phyloP scores from a whole-genome alignment of 2,888 invertebrate species.

The Amphipoea oculea region DNA sequence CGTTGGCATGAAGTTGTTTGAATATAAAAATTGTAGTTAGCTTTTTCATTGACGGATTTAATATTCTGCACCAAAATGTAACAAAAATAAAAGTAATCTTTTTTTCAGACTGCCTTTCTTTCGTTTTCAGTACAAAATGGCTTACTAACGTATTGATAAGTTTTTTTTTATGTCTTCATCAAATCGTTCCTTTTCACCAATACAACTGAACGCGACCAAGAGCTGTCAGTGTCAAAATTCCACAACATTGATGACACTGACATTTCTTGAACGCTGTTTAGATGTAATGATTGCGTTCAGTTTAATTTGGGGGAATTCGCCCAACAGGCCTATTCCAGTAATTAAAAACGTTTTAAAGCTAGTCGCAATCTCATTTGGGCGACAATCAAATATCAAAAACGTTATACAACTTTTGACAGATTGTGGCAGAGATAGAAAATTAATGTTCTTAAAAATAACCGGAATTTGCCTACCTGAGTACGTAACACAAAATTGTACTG shows the following conservation, averaged over 20 bases:
- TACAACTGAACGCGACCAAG: not conserved
- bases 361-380: too few species aligned
- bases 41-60: too few species aligned
- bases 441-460: too few species aligned
- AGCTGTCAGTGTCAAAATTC: not conserved
- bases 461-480: not conserved
- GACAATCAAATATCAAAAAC: not conserved
- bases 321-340: not conserved
- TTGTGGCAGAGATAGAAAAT: too few species aligned
- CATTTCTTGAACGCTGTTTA: not conserved
- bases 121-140: not conserved
- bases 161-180: not conserved
- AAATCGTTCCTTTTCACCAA: not conserved
- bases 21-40: too few species aligned
- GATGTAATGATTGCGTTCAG: not conserved
- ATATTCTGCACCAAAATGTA: not conserved
- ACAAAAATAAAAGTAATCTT: not conserved
- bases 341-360: not conserved
- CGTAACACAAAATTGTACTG: not conserved
- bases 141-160: not conserved
- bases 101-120: not conserved
- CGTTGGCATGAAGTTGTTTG: not conserved
- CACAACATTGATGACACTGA: not conserved
- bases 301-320: not conserved
- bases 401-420: too few species aligned